Evolutionary conservation across 2,797 vertebrate genomes (phyloP), one percentile per base, ranked within the genome.

Genomic region (Cyclura pinguis): DNA sequence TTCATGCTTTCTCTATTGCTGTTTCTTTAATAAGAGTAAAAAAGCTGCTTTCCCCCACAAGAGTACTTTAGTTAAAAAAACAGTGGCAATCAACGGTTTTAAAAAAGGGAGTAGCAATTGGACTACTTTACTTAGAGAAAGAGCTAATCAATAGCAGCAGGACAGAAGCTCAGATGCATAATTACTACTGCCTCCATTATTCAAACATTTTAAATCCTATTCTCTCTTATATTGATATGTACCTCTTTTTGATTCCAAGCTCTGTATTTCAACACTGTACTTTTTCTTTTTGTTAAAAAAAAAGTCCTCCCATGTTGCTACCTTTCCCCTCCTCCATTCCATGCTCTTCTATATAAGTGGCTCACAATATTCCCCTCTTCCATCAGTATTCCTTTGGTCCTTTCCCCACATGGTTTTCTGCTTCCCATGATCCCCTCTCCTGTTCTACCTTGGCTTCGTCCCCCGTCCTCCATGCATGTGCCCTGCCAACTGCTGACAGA

Each of bases 301-400:
- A 67, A 67, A 29, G 24, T 27, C 50, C 7, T 80, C 87, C 84
- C 38, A 55, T 81, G 42, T 52, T 27, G 8, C 55, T 88, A 69
- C 14, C 80, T 88, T 35, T 13, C 32, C 84, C 3, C 1, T 91
- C 5, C 10, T 13, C 35, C 2, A 42, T 90, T 5, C 2, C 6
- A 27, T 62, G 4, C 57, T 20, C 3, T 47, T 69, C 38, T 20
- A 32, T 7, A 35, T 9, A 9, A 80, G 29, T 29, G 38, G 57
- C 27, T 62, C 74, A 62, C 18, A 14, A 52, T 69, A 38, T 2
- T 38, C 73, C n/a, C 6, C 38, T 35, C 77, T 29, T 72, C 47
- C 35, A n/a, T 64, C 32, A 8, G 8, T 50, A 32, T 89, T 77
- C 50, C n/a, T 80, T 84, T 84, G 84, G 55, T 90, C 77, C 20